Base-by-base conservation (phyloP, 1,140 invertebrate species). In the Drosophila sturtevanti region DNA sequence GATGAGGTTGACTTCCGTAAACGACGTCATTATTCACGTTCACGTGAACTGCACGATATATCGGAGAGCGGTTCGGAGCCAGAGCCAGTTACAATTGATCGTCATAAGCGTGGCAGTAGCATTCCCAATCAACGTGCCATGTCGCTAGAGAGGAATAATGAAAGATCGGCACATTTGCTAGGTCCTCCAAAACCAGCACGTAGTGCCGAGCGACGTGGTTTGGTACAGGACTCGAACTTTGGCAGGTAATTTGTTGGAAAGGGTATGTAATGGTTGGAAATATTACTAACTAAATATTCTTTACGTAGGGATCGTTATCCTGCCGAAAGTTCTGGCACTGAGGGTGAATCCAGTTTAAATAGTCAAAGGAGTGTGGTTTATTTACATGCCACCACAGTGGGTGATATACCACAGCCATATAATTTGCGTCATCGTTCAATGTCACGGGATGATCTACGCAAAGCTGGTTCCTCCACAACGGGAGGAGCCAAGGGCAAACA, bases 291-390 rank as follows among this genome's bases (percentile, higher is more conserved):
- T n/a, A n/a, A n/a, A n/a, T n/a, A n/a, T 9, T 21, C n/a, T 22
- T 18, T 35, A 9, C 34, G 2, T 34, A 92, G 91, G 68, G 91
- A 92, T 60, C 91, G 89, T n/a, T 90, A 90, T 77, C 91, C 90
- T 2, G 94, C 86, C 2, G 94, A 95, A 74, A 96, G 95, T 91
- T 96, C 95, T 56, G 91, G 91, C 61, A 96, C 96, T 3, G 95
- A 96, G 86, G 96, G 95, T 7, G 96, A 96, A 76, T 96, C 95
- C 72, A 96, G 95, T 78, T 94, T 96, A 81, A 94, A 95, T 75
- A 96, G 95, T 18, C 96, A 96, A 81, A 93, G 95, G 79, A 96
- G 95, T 74, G 95, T 96, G 1, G 96, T 97, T 7, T 97, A 96
- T 90, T 92, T 97, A 37, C 96, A 96, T 82, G 96, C 96, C 44